Evolutionary conservation across 2,797 vertebrate species (phyloP), one percentile per base, ranked within the genome.

Genomic region (Delichon dasypus): DNA sequence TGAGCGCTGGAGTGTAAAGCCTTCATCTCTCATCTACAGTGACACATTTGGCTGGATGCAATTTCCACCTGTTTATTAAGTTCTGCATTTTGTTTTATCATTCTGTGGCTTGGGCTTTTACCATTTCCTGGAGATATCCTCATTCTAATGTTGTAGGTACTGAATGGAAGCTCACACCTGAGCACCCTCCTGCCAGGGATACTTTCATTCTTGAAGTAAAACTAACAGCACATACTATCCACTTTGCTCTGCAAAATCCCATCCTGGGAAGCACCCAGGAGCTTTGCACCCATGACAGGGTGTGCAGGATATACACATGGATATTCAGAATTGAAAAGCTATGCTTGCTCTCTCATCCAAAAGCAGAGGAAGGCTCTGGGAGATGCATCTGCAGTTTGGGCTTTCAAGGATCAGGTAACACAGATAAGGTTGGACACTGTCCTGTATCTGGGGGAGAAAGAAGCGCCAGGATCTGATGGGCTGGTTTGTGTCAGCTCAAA

Each of bases 351-450:
- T 1, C 57, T 55, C 40, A 11, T 9, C 6, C 42, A 73, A 82
- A 89, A 34, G 20, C 48, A 58, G 32, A 34, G 13, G 8, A 23
- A 51, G 51, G 45, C 26, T 77, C 50, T 36, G 48, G 32, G 38
- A 79, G 50, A 64, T 0, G 2, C 0, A 5, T 29, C 29, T 68
- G 42, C 0, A 2, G 61, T 70, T 58, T 9, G 3, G 13, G 36
- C 51, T 87, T 76, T 72, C 30, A 70, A 73, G 64, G n/a, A 90
- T 51, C 48, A 55, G 54, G 14, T 26, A 67, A 60, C 2, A 3
- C 0, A 0, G 38, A 36, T 1, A 16, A 76, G 36, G 18, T 11
- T 2, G 3, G 85, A 71, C n/a, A 57, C 9, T 27, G 16, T 19
- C 23, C 32, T 55, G 7, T 26, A 57, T 21, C 6, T 9, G 7